Evolutionary conservation across 2,797 vertebrate genomes (phyloP).

Genomic region (Gallirallus australis): DNA sequence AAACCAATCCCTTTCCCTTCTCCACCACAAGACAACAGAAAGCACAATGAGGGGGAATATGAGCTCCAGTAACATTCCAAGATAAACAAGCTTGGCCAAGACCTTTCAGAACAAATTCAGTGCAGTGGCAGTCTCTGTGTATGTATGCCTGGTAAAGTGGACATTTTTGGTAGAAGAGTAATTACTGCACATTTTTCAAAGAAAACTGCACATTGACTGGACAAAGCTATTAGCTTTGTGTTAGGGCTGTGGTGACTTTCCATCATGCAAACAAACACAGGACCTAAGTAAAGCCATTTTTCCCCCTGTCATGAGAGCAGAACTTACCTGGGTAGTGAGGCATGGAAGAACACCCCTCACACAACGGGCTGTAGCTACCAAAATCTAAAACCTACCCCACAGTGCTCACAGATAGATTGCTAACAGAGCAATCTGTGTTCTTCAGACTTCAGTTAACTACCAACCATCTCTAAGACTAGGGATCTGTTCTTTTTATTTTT

Average conservation of each 20-base stretch:
- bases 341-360: background rate
- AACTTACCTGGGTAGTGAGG: background rate
- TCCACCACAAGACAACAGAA: background rate
- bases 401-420: background rate
- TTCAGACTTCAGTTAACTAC: background rate
- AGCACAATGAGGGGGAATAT: background rate
- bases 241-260: background rate
- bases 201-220: background rate
- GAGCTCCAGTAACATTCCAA: background rate
- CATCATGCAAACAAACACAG: background rate
- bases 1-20: background rate
- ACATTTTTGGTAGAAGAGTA: background rate
- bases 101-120: background rate
- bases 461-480: background rate
- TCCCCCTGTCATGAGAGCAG: background rate
- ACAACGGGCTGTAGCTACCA: background rate
- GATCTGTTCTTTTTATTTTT: background rate
- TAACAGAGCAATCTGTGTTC: background rate
- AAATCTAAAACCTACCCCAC: background rate
- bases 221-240: background rate
- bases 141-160: fast-evolving
- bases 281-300: background rate
- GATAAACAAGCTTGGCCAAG: background rate
- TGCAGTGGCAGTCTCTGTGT: background rate
- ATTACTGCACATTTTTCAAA: background rate